phyloP scores from a whole-genome alignment of 1,140 invertebrate species.

The Penaeus chinensis region DNA sequence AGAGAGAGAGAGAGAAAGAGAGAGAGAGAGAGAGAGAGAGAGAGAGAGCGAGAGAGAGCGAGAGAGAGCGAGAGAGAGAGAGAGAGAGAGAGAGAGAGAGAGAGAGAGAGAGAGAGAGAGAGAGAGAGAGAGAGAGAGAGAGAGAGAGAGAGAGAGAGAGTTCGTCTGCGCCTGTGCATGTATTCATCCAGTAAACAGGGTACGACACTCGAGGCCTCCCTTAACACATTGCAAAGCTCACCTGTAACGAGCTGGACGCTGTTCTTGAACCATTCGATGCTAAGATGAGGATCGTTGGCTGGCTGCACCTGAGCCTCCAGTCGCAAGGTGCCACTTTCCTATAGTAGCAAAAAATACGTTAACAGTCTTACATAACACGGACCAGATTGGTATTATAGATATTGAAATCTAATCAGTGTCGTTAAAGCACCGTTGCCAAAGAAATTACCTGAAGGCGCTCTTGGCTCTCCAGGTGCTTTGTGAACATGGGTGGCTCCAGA shows the following conservation, averaged over 20 bases:
- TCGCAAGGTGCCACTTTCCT: slow-evolving; percentile 91
- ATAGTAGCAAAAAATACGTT: slow-evolving; percentile 74
- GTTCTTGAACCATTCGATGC: slow-evolving; percentile 96
- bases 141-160: too few species aligned
- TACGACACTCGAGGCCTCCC: not conserved
- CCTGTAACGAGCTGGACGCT: slow-evolving; percentile 87
- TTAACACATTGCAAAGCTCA: not conserved
- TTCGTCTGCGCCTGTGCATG: not conserved
- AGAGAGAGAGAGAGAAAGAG: too few species aligned
- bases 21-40: too few species aligned
- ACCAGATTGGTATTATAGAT: too few species aligned
- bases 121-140: too few species aligned
- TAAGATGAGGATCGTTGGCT: slow-evolving; percentile 89
- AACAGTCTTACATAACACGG: not conserved
- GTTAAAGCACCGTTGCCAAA: slow-evolving; percentile 64
- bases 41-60: too few species aligned
- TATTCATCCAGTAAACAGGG: not conserved
- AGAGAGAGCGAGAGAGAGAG: too few species aligned
- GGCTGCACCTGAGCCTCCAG: slow-evolving; percentile 93
- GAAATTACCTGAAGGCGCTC: slow-evolving; percentile 83
- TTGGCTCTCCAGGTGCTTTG: slow-evolving; percentile 87
- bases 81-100: too few species aligned
- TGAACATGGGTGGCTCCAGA: slow-evolving; percentile 83
- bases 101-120: too few species aligned
- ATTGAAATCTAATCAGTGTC: too few species aligned